phyloP scores from a whole-genome alignment of 2,797 vertebrate species.

The Macrochelys suwanniensis region DNA sequence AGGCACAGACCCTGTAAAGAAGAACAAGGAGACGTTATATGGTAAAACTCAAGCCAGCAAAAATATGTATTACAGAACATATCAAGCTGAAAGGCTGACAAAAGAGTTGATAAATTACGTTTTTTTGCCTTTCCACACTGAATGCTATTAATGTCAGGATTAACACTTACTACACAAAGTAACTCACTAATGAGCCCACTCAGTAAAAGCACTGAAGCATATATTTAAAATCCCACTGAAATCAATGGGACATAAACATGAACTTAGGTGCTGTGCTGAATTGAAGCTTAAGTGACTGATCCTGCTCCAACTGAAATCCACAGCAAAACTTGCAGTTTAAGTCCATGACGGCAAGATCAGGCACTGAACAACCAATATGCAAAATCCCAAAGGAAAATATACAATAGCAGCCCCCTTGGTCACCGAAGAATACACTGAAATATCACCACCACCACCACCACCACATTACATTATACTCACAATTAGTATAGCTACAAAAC shows the following conservation, averaged over 20 bases:
- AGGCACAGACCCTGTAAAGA: constrained; percentile 93
- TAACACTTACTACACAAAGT: not conserved
- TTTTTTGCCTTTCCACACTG: not conserved
- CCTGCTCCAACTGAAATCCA: not conserved
- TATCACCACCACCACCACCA: not conserved
- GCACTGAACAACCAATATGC: not conserved
- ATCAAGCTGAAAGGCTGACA: not conserved
- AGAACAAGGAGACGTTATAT: not conserved
- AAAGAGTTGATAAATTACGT: not conserved
- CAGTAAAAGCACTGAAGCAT: not conserved
- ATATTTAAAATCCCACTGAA: not conserved
- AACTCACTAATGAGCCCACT: not conserved
- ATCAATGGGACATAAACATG: not conserved
- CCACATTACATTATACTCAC: constrained; percentile 85
- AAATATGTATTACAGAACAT: not conserved
- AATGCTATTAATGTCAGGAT: not conserved
- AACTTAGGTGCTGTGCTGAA: not conserved
- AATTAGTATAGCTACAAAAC: constrained; percentile 98
- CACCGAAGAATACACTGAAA: not conserved
- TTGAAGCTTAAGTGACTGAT: not conserved
- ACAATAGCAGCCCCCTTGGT: not conserved
- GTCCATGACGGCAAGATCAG: not conserved
- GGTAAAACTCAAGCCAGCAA: constrained; percentile 26
- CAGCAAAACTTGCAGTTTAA: not conserved
- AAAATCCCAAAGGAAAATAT: not conserved